These are phyloP conservation scores for Sphenodon punctatus DNA, from an alignment of 2,797 vertebrate genomes.

Conservation along the genomic window DNA sequence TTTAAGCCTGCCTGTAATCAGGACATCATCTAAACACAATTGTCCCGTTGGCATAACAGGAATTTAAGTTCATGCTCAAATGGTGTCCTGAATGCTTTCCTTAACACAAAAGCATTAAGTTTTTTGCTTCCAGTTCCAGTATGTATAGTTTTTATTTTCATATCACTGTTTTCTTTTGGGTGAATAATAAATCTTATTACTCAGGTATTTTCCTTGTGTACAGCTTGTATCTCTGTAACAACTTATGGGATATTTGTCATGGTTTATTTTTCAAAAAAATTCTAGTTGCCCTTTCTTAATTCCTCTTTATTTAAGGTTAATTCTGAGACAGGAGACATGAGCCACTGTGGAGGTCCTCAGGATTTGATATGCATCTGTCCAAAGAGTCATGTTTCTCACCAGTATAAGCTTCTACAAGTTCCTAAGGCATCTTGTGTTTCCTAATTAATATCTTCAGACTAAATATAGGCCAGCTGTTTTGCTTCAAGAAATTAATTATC, in stretches of 20 bases:
- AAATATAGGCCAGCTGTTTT: conserved; percentile 57
- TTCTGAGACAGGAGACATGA: conserved; percentile 48
- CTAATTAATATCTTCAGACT: conserved; percentile 54
- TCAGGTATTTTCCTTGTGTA: background rate
- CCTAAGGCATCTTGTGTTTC: conserved; percentile 55
- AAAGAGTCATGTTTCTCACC: conserved; percentile 52
- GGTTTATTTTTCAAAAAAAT: background rate
- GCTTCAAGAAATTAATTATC: conserved; percentile 62
- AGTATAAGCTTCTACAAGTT: conserved; percentile 40
- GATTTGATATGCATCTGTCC: conserved; percentile 43
- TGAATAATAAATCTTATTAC: background rate
- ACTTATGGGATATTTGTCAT: conserved; percentile 4
- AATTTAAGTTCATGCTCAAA: background rate
- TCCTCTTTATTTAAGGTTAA: conserved; percentile 42
- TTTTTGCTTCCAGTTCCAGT: background rate
- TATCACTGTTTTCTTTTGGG: background rate
- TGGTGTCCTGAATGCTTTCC: background rate
- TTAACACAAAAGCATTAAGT: background rate
- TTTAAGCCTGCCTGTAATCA: background rate
- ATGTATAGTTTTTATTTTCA: rapidly evolving
- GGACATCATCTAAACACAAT: background rate
- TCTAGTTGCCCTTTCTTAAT: conserved; percentile 20
- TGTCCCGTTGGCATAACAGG: background rate
- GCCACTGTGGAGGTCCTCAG: conserved; percentile 15
- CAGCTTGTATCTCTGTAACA: background rate